Base-by-base conservation (phyloP, 2,113 vertebrate species). In the Notarius quadriscutis region DNA sequence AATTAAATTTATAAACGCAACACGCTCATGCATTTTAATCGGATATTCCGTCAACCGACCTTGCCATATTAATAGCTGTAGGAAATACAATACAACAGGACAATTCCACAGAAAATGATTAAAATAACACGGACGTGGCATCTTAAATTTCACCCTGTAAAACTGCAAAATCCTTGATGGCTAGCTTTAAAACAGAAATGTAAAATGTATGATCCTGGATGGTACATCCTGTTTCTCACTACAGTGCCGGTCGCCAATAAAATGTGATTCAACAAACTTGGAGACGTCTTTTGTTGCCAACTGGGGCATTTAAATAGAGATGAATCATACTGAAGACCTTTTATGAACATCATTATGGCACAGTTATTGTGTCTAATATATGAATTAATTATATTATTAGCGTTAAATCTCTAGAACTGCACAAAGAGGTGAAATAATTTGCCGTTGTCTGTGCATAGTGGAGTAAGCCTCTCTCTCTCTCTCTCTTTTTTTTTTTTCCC, bases 391-490 rank as follows among this genome's bases (percentile, higher is more conserved):
- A 80, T 57, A 57, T 30, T 9, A 30, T 34, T 81, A 62, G 18
- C 57, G 41, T 41, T 81, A 81, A 62, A 41, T 81, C 30, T 57
- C 7, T 20, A 58, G n/a, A 77, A 53, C 50, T 78, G 34, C 74
- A n/a, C n/a, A 57, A 58, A 15, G 51, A 8, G 55, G 4, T 57
- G 6, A 18, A 57, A 34, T 34, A 30, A 55, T 80, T 80, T 57
- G 15, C 51, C 30, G 53, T 58, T 81, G 55, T 34, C 15, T 83
- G 86, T 87, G 86, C 86, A 83, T 87, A 87, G 80, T 62, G 41
- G 69, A 83, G 57, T 87, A 87, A 87, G 48, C 80, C 86, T 87
- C 85, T 81, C 77, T 67, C 3, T 81, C 77, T 67, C 3, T 78
- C 27, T 30, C 53, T 34, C 17, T 30, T 1, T 1, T 41, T 41